Conservation (phyloP, 2,797 vertebrate genomes). For the Gambelia wislizenii region DNA sequence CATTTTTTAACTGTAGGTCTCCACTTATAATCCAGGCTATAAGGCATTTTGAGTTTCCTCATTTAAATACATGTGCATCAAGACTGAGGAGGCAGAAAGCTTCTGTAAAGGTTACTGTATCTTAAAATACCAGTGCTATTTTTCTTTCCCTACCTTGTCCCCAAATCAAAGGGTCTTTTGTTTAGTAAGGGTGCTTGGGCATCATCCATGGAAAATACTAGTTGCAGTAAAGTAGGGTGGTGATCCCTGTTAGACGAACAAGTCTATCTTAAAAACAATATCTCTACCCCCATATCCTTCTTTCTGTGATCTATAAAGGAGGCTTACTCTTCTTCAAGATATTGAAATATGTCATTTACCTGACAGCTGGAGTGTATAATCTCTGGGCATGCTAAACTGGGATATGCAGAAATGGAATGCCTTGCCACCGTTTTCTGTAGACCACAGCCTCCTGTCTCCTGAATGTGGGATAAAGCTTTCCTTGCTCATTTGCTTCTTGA, state of each 20-base stretch:
- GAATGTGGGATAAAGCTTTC: constrained; percentile 49
- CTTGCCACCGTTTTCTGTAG: constrained; percentile 24
- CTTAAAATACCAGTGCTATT: not conserved
- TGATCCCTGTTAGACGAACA: constrained; percentile 16
- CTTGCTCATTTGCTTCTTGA: constrained; percentile 57
- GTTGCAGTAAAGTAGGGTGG: not conserved
- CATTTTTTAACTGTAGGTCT: not conserved
- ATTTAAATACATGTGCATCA: not conserved
- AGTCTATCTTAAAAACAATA: not conserved
- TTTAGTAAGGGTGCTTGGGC: constrained; percentile 19
- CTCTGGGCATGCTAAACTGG: not conserved
- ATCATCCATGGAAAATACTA: constrained; percentile 20
- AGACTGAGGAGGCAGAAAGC: not conserved
- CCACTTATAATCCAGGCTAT: not conserved
- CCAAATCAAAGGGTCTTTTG: constrained; percentile 19
- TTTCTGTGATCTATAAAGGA: not conserved
- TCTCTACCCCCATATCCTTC: not conserved
- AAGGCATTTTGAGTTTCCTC: not conserved
- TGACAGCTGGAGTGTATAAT: not conserved
- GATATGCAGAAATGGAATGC: not conserved
- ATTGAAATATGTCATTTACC: not conserved
- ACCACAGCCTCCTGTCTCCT: constrained; percentile 35
- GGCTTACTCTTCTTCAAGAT: not conserved
- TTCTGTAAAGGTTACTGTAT: not conserved
- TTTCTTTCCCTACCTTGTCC: constrained; percentile 3